Base-by-base conservation (phyloP, 2,888 invertebrate genomes). In the Tetranychus truncatus region DNA sequence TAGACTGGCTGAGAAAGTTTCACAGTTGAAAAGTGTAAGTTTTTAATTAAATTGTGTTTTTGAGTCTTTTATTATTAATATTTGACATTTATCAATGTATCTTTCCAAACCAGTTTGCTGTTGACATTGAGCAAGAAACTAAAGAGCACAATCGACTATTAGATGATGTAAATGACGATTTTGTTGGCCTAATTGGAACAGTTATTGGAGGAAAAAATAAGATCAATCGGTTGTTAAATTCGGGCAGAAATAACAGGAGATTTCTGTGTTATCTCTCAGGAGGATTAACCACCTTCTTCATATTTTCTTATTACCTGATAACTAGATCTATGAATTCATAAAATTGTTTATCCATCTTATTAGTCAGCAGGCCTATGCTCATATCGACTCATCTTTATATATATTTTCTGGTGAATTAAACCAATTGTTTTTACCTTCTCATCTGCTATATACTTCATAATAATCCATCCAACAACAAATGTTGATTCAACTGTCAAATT, bases 51-150 rank as follows among this genome's bases (percentile, higher is more conserved):
- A 69, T 24, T 21, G 21, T 20, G n/a, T 20, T 69, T 69, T 20
- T 71, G 1, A n/a, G 45, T 7, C 34, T 66, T 65, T 3, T 65
- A 45, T 44, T 20, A 75, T 46, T 75, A 21, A n/a, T 15, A 67
- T 67, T 66, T 69, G n/a, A 65, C 34, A 73, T 45, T 11, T 66
- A 4, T 65, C 24, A 67, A 44, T 74, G 1, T 72, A 45, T 67
- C 73, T 46, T 74, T 44, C 15, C 9, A 75, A 73, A n/a, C 34
- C 69, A 78, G 79, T 77, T 75, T 73, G 78, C 78, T n/a, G 77
- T 77, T 72, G 79, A 79, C 45, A 78, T 79, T 75, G 79, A 79
- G 77, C 73, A 75, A 18, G 79, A 79, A 74, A 77, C 79, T 5
- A 78, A 77, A 75, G 76, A 77, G 66, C 78, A 78, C 67, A 77